Base-by-base conservation (phyloP, 2,113 vertebrate genomes). In the Mustela lutreola region DNA sequence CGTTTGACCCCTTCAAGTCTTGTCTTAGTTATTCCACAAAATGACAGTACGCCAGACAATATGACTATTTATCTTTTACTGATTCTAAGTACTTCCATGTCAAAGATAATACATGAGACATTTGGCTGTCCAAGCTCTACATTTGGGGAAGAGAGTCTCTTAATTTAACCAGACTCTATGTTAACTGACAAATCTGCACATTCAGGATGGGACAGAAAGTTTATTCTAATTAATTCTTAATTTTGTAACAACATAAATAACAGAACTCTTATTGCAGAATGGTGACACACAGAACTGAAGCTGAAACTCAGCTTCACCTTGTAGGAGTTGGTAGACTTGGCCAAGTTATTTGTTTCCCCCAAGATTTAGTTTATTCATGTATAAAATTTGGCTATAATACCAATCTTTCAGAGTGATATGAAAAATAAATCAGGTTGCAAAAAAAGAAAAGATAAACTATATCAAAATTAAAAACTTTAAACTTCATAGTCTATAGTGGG, bases 181-280 rank as follows among this genome's bases (percentile, higher is more conserved):
- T 83, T 87, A 96, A 58, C 56, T 76, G 75, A 89, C 28, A 80
- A 80, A 90, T 83, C 36, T 95, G 88, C 15, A 96, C 31, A 75
- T 80, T 95, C 50, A 82, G 28, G 62, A 50, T 96, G 48, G 42
- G 42, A 76, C 15, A 63, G 91, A 79, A 50, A 92, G 62, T 84
- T 92, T 96, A 82, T 94, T 92, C 53, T 86, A 91, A 56, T 73
- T 85, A 96, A 81, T 78, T 86, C 39, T 97, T 96, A 96, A 96
- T 88, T 94, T 94, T 28, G 11, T 86, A 96, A 79, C 36, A 91
- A 89, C 84, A 65, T 87, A 97, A 96, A 91, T 95, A 90, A 95
- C 93, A 92, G 93, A 90, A 88, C 89, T 80, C 87, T 79, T 60
- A 28, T 10, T 71, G 5, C 71, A 92, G 31, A 39, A 78, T 65